Conservation (phyloP, 1,140 invertebrate species). For the Notospermus geniculatus region DNA sequence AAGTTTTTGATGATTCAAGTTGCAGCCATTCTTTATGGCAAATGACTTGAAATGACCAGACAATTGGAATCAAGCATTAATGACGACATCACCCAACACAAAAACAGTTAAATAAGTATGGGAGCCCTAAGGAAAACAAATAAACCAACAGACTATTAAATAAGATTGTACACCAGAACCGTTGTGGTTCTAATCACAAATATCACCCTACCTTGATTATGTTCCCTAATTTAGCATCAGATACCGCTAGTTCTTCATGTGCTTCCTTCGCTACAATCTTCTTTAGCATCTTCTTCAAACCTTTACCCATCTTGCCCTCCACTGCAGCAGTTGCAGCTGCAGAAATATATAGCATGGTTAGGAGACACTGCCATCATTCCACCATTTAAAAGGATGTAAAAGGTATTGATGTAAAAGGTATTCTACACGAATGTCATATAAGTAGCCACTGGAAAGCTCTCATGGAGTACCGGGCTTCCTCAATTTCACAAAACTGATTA, state of each 20-base stretch:
- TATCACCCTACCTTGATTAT: conserved; percentile 72
- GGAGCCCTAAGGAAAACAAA: too few species aligned
- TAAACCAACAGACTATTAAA: too few species aligned
- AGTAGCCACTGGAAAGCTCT: too few species aligned
- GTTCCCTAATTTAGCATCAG: conserved; percentile 91
- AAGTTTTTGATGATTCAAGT: not conserved
- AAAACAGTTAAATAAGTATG: too few species aligned
- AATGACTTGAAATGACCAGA: not conserved
- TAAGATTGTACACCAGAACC: too few species aligned
- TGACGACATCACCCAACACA: too few species aligned
- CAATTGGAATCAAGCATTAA: too few species aligned
- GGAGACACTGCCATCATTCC: not conserved
- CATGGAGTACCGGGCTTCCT: too few species aligned
- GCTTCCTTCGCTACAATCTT: conserved; percentile 72
- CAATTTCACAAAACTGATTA: too few species aligned
- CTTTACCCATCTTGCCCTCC: conserved; percentile 94
- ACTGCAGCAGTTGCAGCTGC: conserved; percentile 83
- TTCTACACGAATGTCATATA: too few species aligned
- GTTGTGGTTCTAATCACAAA: too few species aligned
- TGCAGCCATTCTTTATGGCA: not conserved
- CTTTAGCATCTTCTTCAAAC: conserved; percentile 87
- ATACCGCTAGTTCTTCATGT: conserved; percentile 86
- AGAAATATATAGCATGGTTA: conserved; percentile 19
- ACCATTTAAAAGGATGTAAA: not conserved
- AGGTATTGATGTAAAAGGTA: too few species aligned